These are phyloP conservation scores for Apoderus coryli DNA, from an alignment of 2,888 invertebrate genomes.

Conservation along the genomic window DNA sequence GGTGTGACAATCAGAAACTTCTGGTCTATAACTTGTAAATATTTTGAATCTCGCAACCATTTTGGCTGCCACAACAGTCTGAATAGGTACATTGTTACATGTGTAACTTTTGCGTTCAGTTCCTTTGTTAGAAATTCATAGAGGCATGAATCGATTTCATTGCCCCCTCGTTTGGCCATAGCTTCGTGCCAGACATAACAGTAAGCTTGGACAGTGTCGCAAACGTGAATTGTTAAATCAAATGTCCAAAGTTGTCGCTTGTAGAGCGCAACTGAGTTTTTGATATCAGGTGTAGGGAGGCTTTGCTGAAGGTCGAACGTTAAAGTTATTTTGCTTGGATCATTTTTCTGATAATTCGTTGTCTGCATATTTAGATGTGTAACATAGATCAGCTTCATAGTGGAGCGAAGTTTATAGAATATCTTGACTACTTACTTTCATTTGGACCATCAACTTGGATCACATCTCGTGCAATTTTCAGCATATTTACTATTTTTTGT, in stretches of 20 bases:
- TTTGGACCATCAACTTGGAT: too few species aligned
- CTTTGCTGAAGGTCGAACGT: slow-evolving; percentile 2
- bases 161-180: slow-evolving; percentile 8
- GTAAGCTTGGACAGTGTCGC: slow-evolving; percentile 6
- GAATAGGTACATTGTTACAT: slow-evolving; percentile 6
- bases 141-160: slow-evolving; percentile 9
- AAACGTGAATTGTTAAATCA: slow-evolving; percentile 3
- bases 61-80: slow-evolving; percentile 8
- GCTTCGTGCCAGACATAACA: slow-evolving; percentile 9
- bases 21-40: slow-evolving; percentile 1
- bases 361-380: slow-evolving; percentile 1
- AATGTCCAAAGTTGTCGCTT: slow-evolving; percentile 2
- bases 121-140: slow-evolving; percentile 7
- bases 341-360: slow-evolving; percentile 1
- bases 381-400: slow-evolving; percentile 1
- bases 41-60: slow-evolving; percentile 6
- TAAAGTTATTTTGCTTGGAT: slow-evolving; percentile 2
- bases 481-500: too few species aligned
- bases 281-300: slow-evolving; percentile 1
- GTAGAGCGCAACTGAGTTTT: slow-evolving; percentile 3
- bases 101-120: slow-evolving; percentile 4
- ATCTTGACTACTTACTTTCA: not conserved
- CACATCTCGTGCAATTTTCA: too few species aligned
- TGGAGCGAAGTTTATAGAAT: not conserved
- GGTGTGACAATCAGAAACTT: slow-evolving; percentile 2